Evolutionary conservation across 2,888 invertebrate genomes (phyloP), one percentile per base, ranked within the genome.

Genomic region (Torymus texanus): DNA sequence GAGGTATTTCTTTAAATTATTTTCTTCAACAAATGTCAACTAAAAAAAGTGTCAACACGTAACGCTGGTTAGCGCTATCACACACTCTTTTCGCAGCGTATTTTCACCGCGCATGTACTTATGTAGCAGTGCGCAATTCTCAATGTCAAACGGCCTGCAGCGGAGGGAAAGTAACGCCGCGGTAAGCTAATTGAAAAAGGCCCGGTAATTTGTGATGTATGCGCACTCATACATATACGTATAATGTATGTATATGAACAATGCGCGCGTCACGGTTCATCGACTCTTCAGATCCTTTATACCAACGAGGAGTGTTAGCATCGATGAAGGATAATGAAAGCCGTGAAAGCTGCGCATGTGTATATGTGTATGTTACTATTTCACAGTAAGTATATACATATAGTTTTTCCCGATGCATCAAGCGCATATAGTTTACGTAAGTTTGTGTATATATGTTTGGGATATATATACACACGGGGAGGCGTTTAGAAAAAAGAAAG

Each of bases 101-200:
- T 74, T 79, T 79, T 75, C 66, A 41, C 75, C 65, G 53, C 21
- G 21, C 2, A 2, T 21, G 2, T 21, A 21, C 1, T 21, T 21
- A 21, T 21, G 21, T 21, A 21, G 18, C 59, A 29, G 58, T 55
- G 55, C 29, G 55, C 56, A n/a, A 13, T 16, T 13, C 72, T 73
- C 73, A 78, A 77, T 80, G 74, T 74, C 77, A 80, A 75, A 56
- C 18, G 62, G 29, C 29, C 29, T 2, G 41, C 41, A 68, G 68
- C 50, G 74, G 24, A 77, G 77, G 77, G 80, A 77, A 80, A 80
- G 77, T 73, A n/a, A 10, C 16, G 24, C 50, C 11, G n/a, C 62
- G 5, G 13, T n/a, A 41, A 66, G 62, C 55, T 50, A 74, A 79
- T 73, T 68, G 74, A 62, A 74, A 75, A 63, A 56, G 70, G 58